Evolutionary conservation across 2,113 vertebrate species (phyloP), one percentile per base, ranked within the genome.

Genomic region (Pycnonotus jocosus): DNA sequence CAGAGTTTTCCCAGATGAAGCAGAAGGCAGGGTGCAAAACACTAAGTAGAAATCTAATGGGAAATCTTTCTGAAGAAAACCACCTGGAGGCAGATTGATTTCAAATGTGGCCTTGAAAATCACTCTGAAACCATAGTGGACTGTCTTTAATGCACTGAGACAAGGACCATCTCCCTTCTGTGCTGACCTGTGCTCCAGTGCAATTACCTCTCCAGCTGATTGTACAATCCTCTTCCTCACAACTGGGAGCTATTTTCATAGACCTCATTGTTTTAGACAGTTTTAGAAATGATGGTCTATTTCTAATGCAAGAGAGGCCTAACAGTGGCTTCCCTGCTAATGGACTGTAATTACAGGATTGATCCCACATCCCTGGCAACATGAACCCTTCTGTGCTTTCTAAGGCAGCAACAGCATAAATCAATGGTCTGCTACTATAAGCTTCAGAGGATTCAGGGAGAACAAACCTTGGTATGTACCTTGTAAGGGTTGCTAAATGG

Each of bases 261-360:
- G 68, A 78, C 48, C 51, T 94, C 86, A 74, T 96, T 93, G 92
- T 86, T 94, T 94, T 51, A 92, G 95, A 73, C 82, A 90, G 88
- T 92, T 93, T 90, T 90, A 96, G 86, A 92, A 95, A 93, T 90
- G 56, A 95, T 92, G 72, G 94, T 81, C 72, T 94, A 77, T 94
- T 94, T 96, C 92, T 95, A 96, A 96, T 93, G 92, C 83, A 92
- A 94, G 82, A 93, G 35, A 90, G 68, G 15, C 92, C 86, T 88
- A 86, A 54, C 82, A 88, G 82, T 94, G 86, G 51, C 80, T 93
- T 90, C 86, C 68, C 76, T 95, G 69, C 64, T 97, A 97, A 97
- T 93, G 92, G 92, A 86, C 69, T 95, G 94, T 95, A 96, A 97
- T 96, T 95, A 97, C 92, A 92, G 95, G 91, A 95, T 94, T 96